Evolutionary conservation across 1,140 invertebrate genomes (phyloP), one percentile per base, ranked within the genome.

Genomic region (Drosophila varians): DNA sequence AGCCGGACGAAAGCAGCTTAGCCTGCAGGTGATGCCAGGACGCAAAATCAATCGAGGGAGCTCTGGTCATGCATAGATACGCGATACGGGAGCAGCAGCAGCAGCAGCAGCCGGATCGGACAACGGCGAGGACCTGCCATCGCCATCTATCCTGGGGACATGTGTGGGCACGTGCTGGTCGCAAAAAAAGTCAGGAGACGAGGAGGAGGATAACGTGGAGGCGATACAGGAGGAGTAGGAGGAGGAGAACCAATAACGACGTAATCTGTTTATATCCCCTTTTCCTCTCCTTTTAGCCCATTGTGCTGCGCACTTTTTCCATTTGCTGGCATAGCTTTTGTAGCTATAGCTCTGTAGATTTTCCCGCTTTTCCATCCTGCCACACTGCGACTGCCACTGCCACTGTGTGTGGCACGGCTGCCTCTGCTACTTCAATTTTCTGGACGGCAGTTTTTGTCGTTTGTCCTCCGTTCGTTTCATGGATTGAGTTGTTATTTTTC

Each of bases 201-300:
- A 51, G 56, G 7, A 34, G 34, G n/a, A n/a, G n/a, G n/a, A n/a
- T n/a, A n/a, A n/a, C n/a, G n/a, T n/a, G n/a, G n/a, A n/a, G n/a
- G n/a, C n/a, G n/a, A n/a, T n/a, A n/a, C n/a, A 51, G 56, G 7
- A 34, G 34, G 21, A 45, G 56, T 16, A 42, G 34, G 57, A 70
- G 25, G 4, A 70, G 66, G 55, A 87, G 77, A 76, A 84, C 76
- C 80, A 86, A 86, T 86, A 86, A 86, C 80, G 82, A 86, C 80
- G 80, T 86, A 86, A 86, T 86, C 83, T 86, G 82, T 86, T 86
- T 86, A 87, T 86, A 86, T 86, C 82, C 82, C 77, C 76, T 80
- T 82, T 76, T 77, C 61, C 56, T 65, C 56, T 74, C 58, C 55
- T 76, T 79, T 87, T 68, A 43, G 66, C 43, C 68, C 56, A 87